Percentiles rank a stretch among this genome's conserved stretches.
Conservation (phyloP, 2,888 invertebrate species). For the Pocota personata region DNA sequence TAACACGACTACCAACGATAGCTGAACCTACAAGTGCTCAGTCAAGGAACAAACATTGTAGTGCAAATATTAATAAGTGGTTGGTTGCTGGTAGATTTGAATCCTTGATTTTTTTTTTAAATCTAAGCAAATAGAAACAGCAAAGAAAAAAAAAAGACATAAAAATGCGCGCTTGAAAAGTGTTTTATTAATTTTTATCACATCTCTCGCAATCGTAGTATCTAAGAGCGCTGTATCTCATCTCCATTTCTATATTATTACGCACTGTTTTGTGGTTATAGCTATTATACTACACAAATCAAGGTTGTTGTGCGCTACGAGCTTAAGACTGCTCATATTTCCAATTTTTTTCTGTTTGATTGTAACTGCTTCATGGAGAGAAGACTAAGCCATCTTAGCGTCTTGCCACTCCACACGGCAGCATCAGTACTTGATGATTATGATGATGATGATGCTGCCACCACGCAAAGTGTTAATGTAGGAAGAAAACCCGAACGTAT, state of each 20-base stretch:
- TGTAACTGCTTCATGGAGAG: not conserved
- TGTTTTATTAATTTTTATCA: constrained; percentile 17
- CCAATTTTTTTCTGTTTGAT: not conserved
- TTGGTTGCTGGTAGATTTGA: not conserved
- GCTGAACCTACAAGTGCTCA: not conserved
- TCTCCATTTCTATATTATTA: constrained; percentile 15
- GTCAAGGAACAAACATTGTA: not conserved
- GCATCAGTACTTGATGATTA: not conserved
- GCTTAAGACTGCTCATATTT: constrained; percentile 29
- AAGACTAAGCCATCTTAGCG: constrained; percentile 24
- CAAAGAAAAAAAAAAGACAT: not conserved
- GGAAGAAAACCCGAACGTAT: constrained; percentile 4
- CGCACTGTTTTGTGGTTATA: constrained; percentile 26
- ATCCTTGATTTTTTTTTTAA: constrained; percentile 3
- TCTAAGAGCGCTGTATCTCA: not conserved
- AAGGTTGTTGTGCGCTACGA: constrained; percentile 29
- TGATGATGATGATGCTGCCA: not conserved
- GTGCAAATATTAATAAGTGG: not conserved
- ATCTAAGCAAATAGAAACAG: not conserved
- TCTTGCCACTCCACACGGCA: constrained; percentile 1
- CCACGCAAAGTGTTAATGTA: not conserved
- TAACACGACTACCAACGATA: not conserved
- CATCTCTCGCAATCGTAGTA: not conserved
- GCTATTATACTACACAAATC: constrained; percentile 17
- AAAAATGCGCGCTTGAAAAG: not conserved